A percentile compares a stretch with the other conserved stretches of the same genome.
Evolutionary conservation across 2,888 invertebrate species (phyloP).

Genomic region (Cotesia congregata): DNA sequence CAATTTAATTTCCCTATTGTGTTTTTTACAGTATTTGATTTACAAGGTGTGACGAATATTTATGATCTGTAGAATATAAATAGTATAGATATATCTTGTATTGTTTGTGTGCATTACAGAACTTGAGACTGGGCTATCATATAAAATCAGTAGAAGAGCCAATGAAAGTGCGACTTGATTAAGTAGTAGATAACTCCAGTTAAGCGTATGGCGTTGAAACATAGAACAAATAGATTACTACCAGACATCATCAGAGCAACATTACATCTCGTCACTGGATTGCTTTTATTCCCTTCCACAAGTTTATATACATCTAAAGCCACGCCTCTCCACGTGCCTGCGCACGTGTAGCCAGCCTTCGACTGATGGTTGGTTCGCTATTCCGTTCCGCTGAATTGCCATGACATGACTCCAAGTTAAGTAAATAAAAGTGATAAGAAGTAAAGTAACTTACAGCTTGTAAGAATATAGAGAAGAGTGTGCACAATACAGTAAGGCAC

Average conservation of each 20-base stretch:
- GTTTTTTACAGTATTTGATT: not conserved
- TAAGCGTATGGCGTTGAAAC: not conserved
- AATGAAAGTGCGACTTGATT: slow-evolving; percentile 22
- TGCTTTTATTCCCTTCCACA: slow-evolving; percentile 35
- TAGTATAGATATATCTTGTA: not conserved
- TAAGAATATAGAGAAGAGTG: too few species aligned
- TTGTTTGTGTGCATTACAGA: not conserved
- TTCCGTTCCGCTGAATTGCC: slow-evolving; percentile 17
- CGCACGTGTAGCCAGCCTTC: slow-evolving; percentile 48
- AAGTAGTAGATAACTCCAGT: slow-evolving; percentile 33
- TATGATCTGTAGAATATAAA: not conserved
- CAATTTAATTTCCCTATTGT: slow-evolving; percentile 14
- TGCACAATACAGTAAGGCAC: not conserved
- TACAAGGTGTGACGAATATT: slow-evolving; percentile 22
- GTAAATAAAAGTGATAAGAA: not conserved
- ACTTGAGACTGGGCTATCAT: too few species aligned
- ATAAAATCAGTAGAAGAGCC: not conserved
- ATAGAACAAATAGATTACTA: slow-evolving; percentile 33
- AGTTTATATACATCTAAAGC: slow-evolving; percentile 43
- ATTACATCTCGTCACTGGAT: slow-evolving; percentile 39
- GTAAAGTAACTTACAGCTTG: not conserved
- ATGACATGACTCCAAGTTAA: not conserved
- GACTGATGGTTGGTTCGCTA: slow-evolving; percentile 39
- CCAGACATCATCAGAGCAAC: slow-evolving; percentile 15
- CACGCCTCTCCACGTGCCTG: slow-evolving; percentile 63